Percentiles rank a stretch among this genome's conserved stretches.
These are phyloP conservation scores for Ctenochaetus hawaiiensis DNA, from an alignment of 2,797 vertebrate genomes.

Conservation along the genomic window DNA sequence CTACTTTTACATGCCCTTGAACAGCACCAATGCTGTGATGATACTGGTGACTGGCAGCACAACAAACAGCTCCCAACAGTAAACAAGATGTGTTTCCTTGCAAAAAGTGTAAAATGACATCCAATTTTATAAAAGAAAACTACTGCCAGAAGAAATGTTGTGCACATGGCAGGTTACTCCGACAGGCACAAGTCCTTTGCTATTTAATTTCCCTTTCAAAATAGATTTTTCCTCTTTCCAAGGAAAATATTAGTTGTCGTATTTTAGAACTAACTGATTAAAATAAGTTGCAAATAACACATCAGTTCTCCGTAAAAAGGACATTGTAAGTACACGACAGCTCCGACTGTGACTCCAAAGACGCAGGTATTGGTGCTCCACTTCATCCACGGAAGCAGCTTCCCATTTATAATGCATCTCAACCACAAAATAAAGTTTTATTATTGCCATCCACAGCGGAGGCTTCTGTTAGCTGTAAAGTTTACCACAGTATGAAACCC, in stretches of 20 bases:
- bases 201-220: slow-evolving; percentile 2
- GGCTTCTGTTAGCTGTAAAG: slow-evolving; percentile 37
- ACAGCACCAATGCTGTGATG: not conserved
- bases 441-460: slow-evolving; percentile 40
- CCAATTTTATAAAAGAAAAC: not conserved
- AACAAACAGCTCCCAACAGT: not conserved
- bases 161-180: not conserved
- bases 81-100: not conserved
- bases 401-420: slow-evolving; percentile 34
- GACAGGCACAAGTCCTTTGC: not conserved
- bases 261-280: slow-evolving; percentile 4
- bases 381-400: slow-evolving; percentile 22
- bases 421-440: slow-evolving; percentile 49
- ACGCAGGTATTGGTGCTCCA: not conserved
- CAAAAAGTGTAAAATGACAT: not conserved
- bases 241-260: not conserved
- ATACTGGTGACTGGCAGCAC: not conserved
- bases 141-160: not conserved
- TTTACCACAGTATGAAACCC: slow-evolving; percentile 46
- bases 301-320: not conserved
- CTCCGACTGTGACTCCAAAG: slow-evolving; percentile 14
- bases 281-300: slow-evolving; percentile 3
- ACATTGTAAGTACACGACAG: not conserved
- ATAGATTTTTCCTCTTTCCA: not conserved
- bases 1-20: slow-evolving; percentile 11